phyloP scores from a whole-genome alignment of 2,888 invertebrate genomes.

The Tholera decimalis region DNA sequence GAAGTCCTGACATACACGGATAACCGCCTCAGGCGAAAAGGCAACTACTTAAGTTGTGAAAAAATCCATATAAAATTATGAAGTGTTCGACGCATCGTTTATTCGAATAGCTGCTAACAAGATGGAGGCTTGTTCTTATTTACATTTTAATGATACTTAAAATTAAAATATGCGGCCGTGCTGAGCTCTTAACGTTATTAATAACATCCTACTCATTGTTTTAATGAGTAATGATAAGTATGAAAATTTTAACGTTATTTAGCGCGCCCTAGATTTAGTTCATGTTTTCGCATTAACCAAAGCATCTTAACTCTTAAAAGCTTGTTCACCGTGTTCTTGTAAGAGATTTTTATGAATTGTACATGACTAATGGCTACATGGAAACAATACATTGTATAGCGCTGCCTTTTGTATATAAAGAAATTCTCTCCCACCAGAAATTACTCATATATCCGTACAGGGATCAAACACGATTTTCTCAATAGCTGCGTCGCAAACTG shows the following conservation, averaged over 20 bases:
- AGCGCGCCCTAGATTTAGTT: slow-evolving; percentile 12
- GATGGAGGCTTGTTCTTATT: slow-evolving; percentile 77
- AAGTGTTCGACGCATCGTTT: slow-evolving; percentile 69
- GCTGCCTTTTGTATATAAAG: too few species aligned
- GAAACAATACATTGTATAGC: background rate
- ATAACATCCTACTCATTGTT: slow-evolving; percentile 72
- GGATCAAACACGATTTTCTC: too few species aligned
- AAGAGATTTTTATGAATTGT: background rate
- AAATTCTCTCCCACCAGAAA: too few species aligned
- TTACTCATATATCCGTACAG: too few species aligned
- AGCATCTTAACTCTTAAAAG: background rate
- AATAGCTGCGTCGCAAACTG: too few species aligned
- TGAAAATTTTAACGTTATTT: slow-evolving; percentile 36
- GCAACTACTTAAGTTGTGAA: slow-evolving; percentile 45
- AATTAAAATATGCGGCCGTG: slow-evolving; percentile 79
- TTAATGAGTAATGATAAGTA: slow-evolving; percentile 66
- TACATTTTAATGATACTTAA: slow-evolving; percentile 84
- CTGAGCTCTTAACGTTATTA: slow-evolving; percentile 74
- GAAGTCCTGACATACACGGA: slow-evolving; percentile 28
- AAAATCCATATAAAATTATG: slow-evolving; percentile 60
- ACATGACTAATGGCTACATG: background rate
- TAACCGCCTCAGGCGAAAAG: slow-evolving; percentile 41
- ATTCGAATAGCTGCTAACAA: slow-evolving; percentile 80
- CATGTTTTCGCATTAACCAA: slow-evolving; percentile 4
- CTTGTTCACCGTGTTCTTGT: background rate